Evolutionary conservation across 2,888 invertebrate genomes (phyloP), one percentile per base, ranked within the genome.

Genomic region (Elaeidobius kamerunicus): DNA sequence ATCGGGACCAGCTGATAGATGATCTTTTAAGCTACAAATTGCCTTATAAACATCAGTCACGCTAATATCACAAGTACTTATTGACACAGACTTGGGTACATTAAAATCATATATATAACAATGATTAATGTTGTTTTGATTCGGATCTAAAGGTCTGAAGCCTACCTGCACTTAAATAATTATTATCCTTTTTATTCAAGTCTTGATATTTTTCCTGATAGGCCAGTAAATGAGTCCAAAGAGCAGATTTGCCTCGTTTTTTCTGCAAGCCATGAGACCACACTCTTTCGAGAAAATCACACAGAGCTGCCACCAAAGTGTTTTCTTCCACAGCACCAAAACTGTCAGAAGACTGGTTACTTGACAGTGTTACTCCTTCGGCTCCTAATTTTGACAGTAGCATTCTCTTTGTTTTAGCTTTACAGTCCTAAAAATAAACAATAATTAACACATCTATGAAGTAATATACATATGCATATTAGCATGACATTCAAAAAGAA

Each of bases 381-480:
- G 86, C 88, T 1, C 98, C 98, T 88, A 99, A 90, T 77, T 99
- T 99, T 68, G 97, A 96, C n/a, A 99, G 84, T 27, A 99, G 77
- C 95, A 99, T 97, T 61, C 97, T 80, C 76, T 99, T 99, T 1
- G 98, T 99, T 81, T 96, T 90, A 44, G 86, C 85, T 76, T 92
- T 92, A 64, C 91, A 91, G 72, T 92, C 92, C 90, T 91, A 47
- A 39, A 63, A 62, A 43, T n/a, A n/a, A n/a, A n/a, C n/a, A n/a
- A n/a, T n/a, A n/a, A n/a, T n/a, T n/a, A n/a, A n/a, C n/a, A n/a
- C n/a, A 45, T n/a, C 18, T 38, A 5, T n/a, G n/a, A n/a, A n/a
- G n/a, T n/a, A n/a, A n/a, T n/a, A n/a, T n/a, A n/a, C n/a, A n/a
- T n/a, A n/a, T n/a, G n/a, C n/a, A n/a, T n/a, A n/a, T n/a, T n/a